These are phyloP conservation scores for Urocolius indicus DNA, from an alignment of 2,113 vertebrate species.

Conservation along the genomic window DNA sequence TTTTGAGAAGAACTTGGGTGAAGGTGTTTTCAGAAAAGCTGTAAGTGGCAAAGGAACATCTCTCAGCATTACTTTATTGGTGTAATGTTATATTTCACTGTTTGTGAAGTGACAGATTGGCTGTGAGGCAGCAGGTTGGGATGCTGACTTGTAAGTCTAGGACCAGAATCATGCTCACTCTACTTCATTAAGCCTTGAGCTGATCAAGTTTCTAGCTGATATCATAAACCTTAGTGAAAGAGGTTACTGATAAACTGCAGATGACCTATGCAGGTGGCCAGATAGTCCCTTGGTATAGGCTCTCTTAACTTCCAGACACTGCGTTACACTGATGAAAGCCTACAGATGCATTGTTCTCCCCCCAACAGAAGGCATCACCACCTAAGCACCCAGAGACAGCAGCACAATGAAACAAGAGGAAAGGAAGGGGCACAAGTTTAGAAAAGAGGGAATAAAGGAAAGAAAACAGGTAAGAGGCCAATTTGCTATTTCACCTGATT, in stretches of 20 bases:
- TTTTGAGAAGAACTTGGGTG: not conserved
- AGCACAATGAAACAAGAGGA: not conserved
- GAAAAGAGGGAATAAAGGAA: not conserved
- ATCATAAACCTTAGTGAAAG: not conserved
- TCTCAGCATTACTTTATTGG: not conserved
- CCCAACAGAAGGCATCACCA: not conserved
- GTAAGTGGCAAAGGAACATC: not conserved
- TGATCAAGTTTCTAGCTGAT: not conserved
- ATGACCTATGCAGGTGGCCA: not conserved
- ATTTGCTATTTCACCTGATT: not conserved
- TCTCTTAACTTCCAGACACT: not conserved
- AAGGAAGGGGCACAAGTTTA: not conserved
- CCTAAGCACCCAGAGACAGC: not conserved
- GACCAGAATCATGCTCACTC: not conserved
- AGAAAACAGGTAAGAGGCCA: not conserved
- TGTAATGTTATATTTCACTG: not conserved
- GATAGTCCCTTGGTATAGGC: not conserved
- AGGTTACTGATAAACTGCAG: not conserved
- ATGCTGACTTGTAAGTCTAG: not conserved
- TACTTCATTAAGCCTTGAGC: not conserved
- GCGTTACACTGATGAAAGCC: not conserved
- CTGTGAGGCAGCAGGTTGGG: not conserved
- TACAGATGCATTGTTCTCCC: not conserved
- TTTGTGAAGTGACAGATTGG: not conserved
- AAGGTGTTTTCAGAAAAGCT: not conserved